Evolutionary conservation across 2,113 vertebrate genomes (phyloP).

Genomic region (Alexandromys fortis): DNA sequence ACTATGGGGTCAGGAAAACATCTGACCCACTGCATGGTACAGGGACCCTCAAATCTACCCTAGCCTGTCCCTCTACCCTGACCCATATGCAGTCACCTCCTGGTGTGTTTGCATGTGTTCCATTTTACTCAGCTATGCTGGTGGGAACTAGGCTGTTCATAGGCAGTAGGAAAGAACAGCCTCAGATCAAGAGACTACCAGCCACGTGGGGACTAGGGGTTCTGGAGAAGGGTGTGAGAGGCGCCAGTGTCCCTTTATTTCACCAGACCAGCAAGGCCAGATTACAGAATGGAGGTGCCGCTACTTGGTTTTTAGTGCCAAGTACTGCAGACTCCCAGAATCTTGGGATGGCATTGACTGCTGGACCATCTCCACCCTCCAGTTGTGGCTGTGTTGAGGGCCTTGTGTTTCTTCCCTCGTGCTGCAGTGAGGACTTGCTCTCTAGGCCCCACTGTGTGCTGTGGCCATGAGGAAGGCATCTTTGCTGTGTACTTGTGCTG

Average conservation of each 20-base stretch:
- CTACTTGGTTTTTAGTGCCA: not conserved
- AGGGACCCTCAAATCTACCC: not conserved
- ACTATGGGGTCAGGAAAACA: not conserved
- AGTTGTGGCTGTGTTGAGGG: not conserved
- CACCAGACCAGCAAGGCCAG: not conserved
- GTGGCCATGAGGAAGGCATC: not conserved
- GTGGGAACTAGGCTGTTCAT: fast-evolving
- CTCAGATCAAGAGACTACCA: not conserved
- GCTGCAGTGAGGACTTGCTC: not conserved
- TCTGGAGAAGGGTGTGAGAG: not conserved
- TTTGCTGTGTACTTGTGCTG: not conserved
- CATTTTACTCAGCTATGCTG: fast-evolving
- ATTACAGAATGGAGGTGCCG: not conserved
- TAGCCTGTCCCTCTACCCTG: not conserved
- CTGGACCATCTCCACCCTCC: not conserved
- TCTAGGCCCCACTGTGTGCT: not conserved
- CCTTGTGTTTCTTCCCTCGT: not conserved
- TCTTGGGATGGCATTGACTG: not conserved
- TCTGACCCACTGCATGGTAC: fast-evolving
- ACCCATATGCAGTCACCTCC: not conserved
- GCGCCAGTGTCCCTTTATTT: not conserved
- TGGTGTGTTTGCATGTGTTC: not conserved
- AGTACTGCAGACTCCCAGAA: not conserved
- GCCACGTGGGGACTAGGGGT: not conserved
- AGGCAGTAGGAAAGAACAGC: not conserved